Percentiles rank a stretch among this genome's conserved stretches.
Evolutionary conservation across 2,797 vertebrate species (phyloP).

Genomic region (Nannoperca australis): DNA sequence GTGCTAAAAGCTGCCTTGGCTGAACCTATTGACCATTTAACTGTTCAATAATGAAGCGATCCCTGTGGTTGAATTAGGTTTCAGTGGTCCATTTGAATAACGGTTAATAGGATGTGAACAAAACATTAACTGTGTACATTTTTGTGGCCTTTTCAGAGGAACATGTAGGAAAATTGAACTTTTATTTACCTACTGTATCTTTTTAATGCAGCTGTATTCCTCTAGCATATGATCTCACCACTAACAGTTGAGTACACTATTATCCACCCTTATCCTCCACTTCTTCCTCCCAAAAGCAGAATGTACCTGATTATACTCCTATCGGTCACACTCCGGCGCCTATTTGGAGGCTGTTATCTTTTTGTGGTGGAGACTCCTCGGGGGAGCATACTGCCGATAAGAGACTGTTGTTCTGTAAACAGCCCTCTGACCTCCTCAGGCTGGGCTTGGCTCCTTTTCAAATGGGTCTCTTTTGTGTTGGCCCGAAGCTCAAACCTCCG

Average conservation of each 20-base stretch:
- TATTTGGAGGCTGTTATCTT: conserved; percentile 78
- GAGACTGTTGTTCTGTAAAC: conserved; percentile 83
- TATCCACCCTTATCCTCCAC: conserved; percentile 58
- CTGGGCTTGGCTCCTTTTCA: conserved; percentile 67
- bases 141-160: conserved; percentile 16
- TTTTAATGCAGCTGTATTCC: conserved; percentile 40
- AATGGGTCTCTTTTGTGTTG: conserved; percentile 64
- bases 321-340: conserved; percentile 76
- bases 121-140: conserved; percentile 10
- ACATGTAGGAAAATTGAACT: background rate
- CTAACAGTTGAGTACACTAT: conserved; percentile 57
- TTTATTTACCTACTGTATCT: conserved; percentile 14
- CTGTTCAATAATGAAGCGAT: conserved; percentile 81
- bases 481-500: conserved; percentile 64
- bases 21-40: conserved; percentile 80
- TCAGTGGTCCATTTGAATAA: conserved; percentile 38
- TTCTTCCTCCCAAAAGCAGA: conserved; percentile 64
- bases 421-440: conserved; percentile 78
- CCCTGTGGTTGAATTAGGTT: conserved; percentile 64
- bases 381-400: conserved; percentile 71
- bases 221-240: conserved; percentile 40
- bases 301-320: conserved; percentile 79
- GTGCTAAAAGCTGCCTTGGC: conserved; percentile 77
- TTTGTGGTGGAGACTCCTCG: conserved; percentile 72
- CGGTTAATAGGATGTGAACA: conserved; percentile 32